Percentiles rank a stretch among this genome's conserved stretches.
These are phyloP conservation scores for Oplegnathus fasciatus DNA, from an alignment of 2,113 vertebrate species.

Conservation along the genomic window DNA sequence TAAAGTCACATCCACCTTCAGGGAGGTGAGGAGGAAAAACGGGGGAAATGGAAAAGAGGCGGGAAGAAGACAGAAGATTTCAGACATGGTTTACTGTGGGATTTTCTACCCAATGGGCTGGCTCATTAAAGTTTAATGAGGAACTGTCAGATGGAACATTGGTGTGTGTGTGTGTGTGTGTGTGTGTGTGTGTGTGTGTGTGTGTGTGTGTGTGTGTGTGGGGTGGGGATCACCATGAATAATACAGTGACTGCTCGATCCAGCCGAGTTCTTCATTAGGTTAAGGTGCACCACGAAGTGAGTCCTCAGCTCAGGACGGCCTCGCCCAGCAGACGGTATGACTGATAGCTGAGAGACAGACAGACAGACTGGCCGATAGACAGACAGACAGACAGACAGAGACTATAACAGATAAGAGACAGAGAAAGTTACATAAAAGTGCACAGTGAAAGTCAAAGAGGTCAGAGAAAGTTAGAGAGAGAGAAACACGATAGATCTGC, in stretches of 20 bases:
- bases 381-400: not conserved
- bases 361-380: not conserved
- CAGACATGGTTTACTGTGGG: slow-evolving; percentile 6
- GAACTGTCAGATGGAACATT: slow-evolving; percentile 11
- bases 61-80: not conserved
- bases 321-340: not conserved
- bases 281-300: not conserved
- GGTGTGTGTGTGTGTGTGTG: no score
- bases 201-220: slow-evolving; percentile 19
- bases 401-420: not conserved
- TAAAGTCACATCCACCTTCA: no score
- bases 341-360: not conserved
- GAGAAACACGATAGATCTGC: slow-evolving; percentile 1
- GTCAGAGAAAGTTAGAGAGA: slow-evolving; percentile 8
- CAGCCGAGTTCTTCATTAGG: slow-evolving; percentile 34
- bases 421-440: not conserved
- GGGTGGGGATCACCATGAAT: slow-evolving; percentile 52
- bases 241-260: slow-evolving; percentile 53
- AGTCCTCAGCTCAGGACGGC: not conserved
- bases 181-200: slow-evolving; percentile 39
- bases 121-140: slow-evolving; percentile 59
- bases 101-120: slow-evolving; percentile 16
- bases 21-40: not conserved
- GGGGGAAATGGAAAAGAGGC: not conserved
- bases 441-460: slow-evolving; percentile 14